These are phyloP conservation scores for Rhinolophus sinicus DNA, from an alignment of 2,113 vertebrate species.

Conservation along the genomic window DNA sequence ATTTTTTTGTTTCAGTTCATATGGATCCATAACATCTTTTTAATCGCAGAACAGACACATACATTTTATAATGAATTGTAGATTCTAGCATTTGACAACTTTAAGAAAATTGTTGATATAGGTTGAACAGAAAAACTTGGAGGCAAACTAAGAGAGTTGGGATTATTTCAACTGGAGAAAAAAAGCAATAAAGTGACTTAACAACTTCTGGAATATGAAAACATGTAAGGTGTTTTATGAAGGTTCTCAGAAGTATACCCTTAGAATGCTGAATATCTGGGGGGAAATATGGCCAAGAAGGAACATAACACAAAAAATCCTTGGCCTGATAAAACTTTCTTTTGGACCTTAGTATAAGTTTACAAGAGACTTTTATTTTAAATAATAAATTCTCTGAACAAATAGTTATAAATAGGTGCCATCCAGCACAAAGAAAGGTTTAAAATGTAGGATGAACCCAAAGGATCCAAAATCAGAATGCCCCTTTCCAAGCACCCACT, in stretches of 20 bases:
- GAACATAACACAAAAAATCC: background rate
- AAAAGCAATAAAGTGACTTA: background rate
- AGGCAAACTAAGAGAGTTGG: background rate
- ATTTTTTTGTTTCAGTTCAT: background rate
- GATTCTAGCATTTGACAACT: background rate
- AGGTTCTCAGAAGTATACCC: background rate
- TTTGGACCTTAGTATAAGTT: background rate
- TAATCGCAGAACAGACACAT: background rate
- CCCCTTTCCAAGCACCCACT: background rate
- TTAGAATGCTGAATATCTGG: background rate
- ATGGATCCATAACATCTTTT: background rate
- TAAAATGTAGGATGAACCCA: background rate
- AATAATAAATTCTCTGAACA: conserved; percentile 5
- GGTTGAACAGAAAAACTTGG: background rate
- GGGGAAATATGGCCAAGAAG: background rate
- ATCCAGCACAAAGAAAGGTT: background rate
- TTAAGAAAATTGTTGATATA: background rate
- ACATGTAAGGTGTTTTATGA: background rate
- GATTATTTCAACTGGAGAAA: background rate
- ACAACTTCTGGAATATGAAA: background rate
- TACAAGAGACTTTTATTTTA: background rate
- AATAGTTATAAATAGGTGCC: background rate
- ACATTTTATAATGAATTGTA: background rate
- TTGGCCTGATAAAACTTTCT: background rate
- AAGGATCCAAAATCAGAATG: background rate